Percentiles rank a stretch among this genome's conserved stretches.
Conservation (phyloP, 2,888 invertebrate genomes). For the Nemotelus pantherinus region DNA sequence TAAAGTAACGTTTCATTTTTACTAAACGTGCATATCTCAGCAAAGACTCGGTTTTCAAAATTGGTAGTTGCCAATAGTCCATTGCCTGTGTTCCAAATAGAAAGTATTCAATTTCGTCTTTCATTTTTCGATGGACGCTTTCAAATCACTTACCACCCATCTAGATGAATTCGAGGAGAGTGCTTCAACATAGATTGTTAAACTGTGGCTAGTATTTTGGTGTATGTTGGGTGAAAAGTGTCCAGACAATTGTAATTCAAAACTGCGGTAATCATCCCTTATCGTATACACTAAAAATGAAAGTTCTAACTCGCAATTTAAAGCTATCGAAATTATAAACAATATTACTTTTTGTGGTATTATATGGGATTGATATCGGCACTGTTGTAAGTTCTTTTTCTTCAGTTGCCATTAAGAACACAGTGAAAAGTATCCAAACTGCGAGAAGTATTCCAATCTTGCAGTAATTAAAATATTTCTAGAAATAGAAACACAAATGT, state of each 20-base stretch:
- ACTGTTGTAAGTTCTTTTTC: constrained; percentile 72
- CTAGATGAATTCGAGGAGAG: background rate
- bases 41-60: no score
- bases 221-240: constrained; percentile 69
- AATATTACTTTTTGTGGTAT: constrained; percentile 62
- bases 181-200: constrained; percentile 66
- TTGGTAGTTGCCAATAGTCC: no score
- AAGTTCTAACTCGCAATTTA: background rate
- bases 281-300: constrained; percentile 43
- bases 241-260: constrained; percentile 69
- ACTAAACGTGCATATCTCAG: no score
- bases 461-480: constrained; percentile 61
- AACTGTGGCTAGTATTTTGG: constrained; percentile 65
- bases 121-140: no score
- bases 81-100: no score
- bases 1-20: no score
- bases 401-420: constrained; percentile 73
- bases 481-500: constrained; percentile 51
- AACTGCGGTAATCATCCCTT: constrained; percentile 32
- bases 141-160: constrained; percentile 51
- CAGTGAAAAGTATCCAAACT: constrained; percentile 76
- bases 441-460: constrained; percentile 69
- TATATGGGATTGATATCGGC: constrained; percentile 71
- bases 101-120: no score
- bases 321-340: background rate